Base-by-base conservation (phyloP, 2,113 vertebrate genomes). In the Phoenicopterus ruber region DNA sequence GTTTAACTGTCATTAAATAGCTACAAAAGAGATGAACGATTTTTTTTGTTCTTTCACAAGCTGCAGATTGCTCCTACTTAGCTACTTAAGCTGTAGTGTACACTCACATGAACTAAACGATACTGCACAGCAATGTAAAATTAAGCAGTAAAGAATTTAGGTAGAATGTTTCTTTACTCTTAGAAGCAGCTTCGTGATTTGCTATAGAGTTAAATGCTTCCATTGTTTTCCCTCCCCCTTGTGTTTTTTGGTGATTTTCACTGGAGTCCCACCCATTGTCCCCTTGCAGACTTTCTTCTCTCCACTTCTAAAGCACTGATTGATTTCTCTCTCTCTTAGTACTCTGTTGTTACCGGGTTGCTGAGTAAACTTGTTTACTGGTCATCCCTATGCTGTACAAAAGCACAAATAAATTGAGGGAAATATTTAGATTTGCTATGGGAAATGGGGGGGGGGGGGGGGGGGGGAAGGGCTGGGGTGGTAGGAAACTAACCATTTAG, bases 401-500 rank as follows among this genome's bases (percentile, higher is more conserved):
- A 93, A 40, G 70, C 95, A 92, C 82, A 91, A 88, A 89, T 88
- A 71, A 42, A 72, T 47, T 15, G 69, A 91, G 49, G 34, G 88
- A 90, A 97, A 76, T 90, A 85, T 7, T 77, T 82, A 52, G 50
- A 91, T 96, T 97, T 94, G 38, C 42, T 28, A 10, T 62, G 20
- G 79, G 54, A 94, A 96, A 82, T 70, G 62, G 66, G 69, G 74
- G 77, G 26, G 52, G 28, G 28, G 71, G 77, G 74, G 5, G 42
- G 42, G 9, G 42, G 42, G 42, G 42, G n/a, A n/a, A n/a, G n/a
- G 29, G 50, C 77, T 54, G 73, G 81, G 59, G 59, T 42, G 61
- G 63, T 94, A 94, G 88, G 88, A 97, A 93, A 65, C 62, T 67
- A 90, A 86, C 22, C 9, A 70, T 97, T 91, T 76, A 80, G 57